Conservation (phyloP, 2,113 vertebrate species). For the Platichthys flesus region DNA sequence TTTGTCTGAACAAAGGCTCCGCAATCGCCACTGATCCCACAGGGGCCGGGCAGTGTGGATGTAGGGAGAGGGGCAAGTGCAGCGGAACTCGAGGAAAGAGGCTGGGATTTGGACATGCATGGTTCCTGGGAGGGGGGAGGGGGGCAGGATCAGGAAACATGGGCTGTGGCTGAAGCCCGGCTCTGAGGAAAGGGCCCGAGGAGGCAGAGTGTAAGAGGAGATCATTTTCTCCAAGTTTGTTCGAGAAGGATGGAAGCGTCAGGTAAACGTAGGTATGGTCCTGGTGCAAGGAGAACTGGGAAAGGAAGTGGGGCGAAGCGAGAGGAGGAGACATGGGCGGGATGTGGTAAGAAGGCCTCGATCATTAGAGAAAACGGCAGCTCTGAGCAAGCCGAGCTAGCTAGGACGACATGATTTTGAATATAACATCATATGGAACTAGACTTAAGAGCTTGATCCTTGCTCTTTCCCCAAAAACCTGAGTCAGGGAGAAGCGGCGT, state of each 20-base stretch:
- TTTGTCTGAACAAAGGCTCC: constrained; percentile 78
- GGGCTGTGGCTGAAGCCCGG: constrained; percentile 16
- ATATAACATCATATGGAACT: too few relatives aligned
- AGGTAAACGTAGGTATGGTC: neutral
- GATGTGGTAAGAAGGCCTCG: constrained; percentile 14
- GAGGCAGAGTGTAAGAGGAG: neutral
- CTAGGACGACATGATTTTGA: too few relatives aligned
- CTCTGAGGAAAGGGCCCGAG: neutral
- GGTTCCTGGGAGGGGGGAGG: neutral
- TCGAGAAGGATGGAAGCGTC: neutral
- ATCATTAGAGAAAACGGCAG: neutral
- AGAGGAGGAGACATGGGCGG: neutral
- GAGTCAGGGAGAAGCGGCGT: neutral
- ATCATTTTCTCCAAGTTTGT: neutral
- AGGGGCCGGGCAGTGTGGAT: constrained; percentile 20
- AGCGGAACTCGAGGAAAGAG: neutral
- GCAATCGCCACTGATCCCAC: constrained; percentile 63
- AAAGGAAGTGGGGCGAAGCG: constrained; percentile 11
- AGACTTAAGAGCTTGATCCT: too few relatives aligned
- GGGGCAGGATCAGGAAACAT: neutral
- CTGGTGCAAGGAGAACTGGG: neutral
- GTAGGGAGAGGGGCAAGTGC: constrained; percentile 11
- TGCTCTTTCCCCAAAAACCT: neutral
- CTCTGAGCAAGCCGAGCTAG: neutral
- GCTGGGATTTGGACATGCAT: constrained; percentile 1